Percentiles rank a stretch among this genome's conserved stretches.
These are phyloP conservation scores for Monodelphis domestica DNA, from an alignment of 2,797 vertebrate species.

Conservation along the genomic window DNA sequence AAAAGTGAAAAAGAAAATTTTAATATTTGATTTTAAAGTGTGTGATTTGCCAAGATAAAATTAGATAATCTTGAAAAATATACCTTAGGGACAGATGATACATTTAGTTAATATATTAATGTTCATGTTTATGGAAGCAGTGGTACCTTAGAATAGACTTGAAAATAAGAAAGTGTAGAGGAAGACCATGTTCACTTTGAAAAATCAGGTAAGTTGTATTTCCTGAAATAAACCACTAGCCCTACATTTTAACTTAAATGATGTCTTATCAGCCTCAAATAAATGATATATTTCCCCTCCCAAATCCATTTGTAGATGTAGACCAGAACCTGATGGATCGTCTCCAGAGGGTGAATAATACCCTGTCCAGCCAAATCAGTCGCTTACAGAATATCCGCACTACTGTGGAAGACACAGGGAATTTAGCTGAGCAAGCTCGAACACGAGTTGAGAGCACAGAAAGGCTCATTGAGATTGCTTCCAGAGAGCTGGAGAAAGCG, in stretches of 20 bases:
- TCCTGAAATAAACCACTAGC: background rate
- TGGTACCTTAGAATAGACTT: background rate
- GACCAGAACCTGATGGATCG: slow-evolving; percentile 94
- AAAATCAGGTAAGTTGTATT: background rate
- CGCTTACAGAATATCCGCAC: slow-evolving; percentile 93
- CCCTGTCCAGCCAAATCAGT: slow-evolving; percentile 91
- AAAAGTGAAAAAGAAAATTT: background rate
- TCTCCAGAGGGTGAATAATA: slow-evolving; percentile 92
- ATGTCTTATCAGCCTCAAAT: background rate
- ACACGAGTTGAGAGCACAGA: slow-evolving; percentile 89
- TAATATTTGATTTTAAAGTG: background rate
- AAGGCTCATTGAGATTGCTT: slow-evolving; percentile 90
- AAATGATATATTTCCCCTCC: background rate
- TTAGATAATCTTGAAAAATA: slow-evolving; percentile 12
- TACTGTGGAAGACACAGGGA: slow-evolving; percentile 90
- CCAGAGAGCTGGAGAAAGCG: slow-evolving; percentile 93
- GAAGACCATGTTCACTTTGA: too few species aligned
- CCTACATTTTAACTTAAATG: background rate
- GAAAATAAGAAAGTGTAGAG: background rate
- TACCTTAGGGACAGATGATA: background rate
- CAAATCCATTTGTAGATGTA: slow-evolving; percentile 84
- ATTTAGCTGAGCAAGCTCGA: slow-evolving; percentile 90
- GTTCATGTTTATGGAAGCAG: background rate
- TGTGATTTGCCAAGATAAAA: background rate
- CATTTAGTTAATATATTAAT: background rate